phyloP scores from a whole-genome alignment of 2,888 invertebrate genomes.

The Andricus curvator region DNA sequence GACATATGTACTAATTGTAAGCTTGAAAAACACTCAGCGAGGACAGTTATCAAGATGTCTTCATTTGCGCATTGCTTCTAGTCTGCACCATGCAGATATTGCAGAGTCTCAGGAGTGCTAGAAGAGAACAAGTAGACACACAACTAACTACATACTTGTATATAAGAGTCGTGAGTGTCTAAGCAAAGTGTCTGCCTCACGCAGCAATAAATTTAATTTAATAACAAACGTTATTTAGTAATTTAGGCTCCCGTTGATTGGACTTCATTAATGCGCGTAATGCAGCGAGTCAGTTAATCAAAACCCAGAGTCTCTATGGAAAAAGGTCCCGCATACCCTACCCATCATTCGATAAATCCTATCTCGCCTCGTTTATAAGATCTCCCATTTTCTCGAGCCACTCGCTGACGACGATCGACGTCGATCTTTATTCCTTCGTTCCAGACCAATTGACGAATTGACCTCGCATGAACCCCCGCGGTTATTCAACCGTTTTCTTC shows the following conservation, averaged over 20 bases:
- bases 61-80: not conserved
- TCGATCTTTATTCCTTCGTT: constrained; percentile 42
- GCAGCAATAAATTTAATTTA: constrained; percentile 5
- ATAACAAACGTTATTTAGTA: constrained; percentile 2
- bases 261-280: constrained; percentile 28
- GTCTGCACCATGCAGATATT: not conserved
- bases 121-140: not conserved
- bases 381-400: constrained; percentile 20
- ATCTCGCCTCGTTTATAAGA: not conserved
- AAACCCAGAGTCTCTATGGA: not conserved
- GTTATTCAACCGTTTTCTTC: constrained; percentile 51
- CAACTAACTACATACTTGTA: not conserved
- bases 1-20: not conserved
- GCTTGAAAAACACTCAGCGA: not conserved
- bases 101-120: not conserved
- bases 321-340: constrained; percentile 5
- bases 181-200: not conserved
- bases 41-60: constrained; percentile 13
- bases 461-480: constrained; percentile 56
- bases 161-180: not conserved
- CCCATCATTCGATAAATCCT: constrained; percentile 4
- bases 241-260: not conserved
- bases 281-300: constrained; percentile 42
- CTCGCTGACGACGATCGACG: constrained; percentile 36
- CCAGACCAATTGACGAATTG: constrained; percentile 54